Base-by-base conservation (phyloP, 2,797 vertebrate species). In the Malurus splendens region DNA sequence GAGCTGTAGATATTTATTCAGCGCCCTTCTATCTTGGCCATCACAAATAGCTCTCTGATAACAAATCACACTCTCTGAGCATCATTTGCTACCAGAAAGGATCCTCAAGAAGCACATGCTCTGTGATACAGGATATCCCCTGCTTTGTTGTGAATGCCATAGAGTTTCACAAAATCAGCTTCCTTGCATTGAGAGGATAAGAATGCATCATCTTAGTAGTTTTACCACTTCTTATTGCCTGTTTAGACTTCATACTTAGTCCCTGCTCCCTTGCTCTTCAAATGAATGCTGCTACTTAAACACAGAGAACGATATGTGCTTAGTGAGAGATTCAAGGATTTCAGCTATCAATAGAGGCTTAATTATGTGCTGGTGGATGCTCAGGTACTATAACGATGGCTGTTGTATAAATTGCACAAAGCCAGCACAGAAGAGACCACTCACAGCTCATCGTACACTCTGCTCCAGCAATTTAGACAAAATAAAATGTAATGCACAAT, bases 21-120 rank as follows among this genome's bases (percentile, higher is more conserved):
- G 79, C 59, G 85, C 57, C 82, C 84, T 95, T 81, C 87, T 85
- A 95, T 91, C 95, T 83, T 33, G 80, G 67, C 67, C 78, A 87
- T 95, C 90, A 6, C 93, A 94, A 93, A 95, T 60, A 96, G 90
- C 84, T 94, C 90, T 92, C 85, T 85, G 88, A 92, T 96, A 96
- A 95, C 83, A 94, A 93, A 96, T 87, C 59, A 42, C 36, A 39
- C 93, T 75, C 91, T 76, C 18, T 74, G 87, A 87, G 79, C 42
- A 47, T 92, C 95, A 57, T 89, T 91, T 74, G 82, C 79, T 91
- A 87, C 83, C 90, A 93, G 94, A 93, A 93, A 93, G 81, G 82
- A 73, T 94, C 85, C 93, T 94, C 56, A 51, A 90, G 72, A 82
- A 90, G 93, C 93, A 93, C 93, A 84, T 41, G 75, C 61, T 60